Evolutionary conservation across 1,140 invertebrate genomes (phyloP).

Genomic region (Hestina assimilis): DNA sequence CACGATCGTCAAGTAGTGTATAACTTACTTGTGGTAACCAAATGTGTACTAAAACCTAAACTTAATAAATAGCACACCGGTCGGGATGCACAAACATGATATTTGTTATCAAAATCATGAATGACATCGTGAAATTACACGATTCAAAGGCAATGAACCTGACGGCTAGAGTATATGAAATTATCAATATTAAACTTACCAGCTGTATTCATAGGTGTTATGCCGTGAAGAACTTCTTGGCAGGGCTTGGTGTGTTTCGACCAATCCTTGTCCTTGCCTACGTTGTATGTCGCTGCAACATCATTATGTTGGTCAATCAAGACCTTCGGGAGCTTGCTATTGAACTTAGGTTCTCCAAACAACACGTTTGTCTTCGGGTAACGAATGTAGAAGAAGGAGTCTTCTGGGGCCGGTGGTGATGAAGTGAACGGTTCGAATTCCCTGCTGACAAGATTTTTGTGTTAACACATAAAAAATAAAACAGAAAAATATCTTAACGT

Average conservation of each 20-base stretch:
- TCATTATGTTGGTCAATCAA: conserved; percentile 42
- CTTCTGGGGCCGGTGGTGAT: conserved; percentile 84
- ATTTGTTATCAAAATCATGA: too few relatives aligned
- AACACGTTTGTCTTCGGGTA: conserved; percentile 76
- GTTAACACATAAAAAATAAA: too few relatives aligned
- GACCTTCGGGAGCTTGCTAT: conserved; percentile 34
- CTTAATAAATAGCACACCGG: too few relatives aligned
- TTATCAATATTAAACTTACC: conserved; percentile 52
- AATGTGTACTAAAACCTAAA: too few relatives aligned
- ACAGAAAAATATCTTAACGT: too few relatives aligned
- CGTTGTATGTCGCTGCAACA: conserved; percentile 43
- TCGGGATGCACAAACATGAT: too few relatives aligned
- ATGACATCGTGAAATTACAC: too few relatives aligned
- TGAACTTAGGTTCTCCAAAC: conserved; percentile 50
- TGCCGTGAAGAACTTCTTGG: conserved; percentile 80
- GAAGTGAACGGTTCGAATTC: conserved; percentile 83
- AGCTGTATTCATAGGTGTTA: conserved; percentile 60
- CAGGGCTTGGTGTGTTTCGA: conserved; percentile 83
- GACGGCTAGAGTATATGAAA: too few relatives aligned
- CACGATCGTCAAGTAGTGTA: too few relatives aligned
- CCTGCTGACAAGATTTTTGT: conserved; percentile 71
- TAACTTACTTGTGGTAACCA: too few relatives aligned
- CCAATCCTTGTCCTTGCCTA: conserved; percentile 77
- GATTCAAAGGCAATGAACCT: too few relatives aligned
- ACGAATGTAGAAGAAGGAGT: conserved; percentile 84